phyloP scores from a whole-genome alignment of 2,888 invertebrate species.

The Aphodius granarius region DNA sequence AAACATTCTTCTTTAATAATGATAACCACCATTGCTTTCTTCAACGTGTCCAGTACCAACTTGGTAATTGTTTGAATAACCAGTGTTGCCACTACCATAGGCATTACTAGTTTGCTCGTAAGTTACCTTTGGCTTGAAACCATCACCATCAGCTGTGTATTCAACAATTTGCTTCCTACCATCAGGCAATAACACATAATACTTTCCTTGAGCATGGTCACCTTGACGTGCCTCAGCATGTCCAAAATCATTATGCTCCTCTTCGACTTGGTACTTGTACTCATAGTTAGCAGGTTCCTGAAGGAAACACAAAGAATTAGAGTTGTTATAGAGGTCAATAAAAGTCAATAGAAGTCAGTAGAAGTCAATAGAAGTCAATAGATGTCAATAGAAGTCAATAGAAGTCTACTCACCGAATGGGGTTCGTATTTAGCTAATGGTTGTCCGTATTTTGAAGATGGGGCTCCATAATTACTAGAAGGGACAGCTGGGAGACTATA shows the following conservation, averaged over 20 bases:
- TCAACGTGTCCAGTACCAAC: constrained; percentile 45
- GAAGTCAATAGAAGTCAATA: no score
- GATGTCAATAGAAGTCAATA: not conserved
- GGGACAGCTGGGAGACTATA: not conserved
- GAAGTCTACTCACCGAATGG: constrained; percentile 2
- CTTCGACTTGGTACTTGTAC: constrained; percentile 83
- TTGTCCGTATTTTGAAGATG: constrained; percentile 1
- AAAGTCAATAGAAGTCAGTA: no score
- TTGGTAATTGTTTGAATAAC: constrained; percentile 43
- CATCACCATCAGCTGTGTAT: constrained; percentile 80
- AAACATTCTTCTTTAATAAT: constrained; percentile 38
- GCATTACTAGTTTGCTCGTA: constrained; percentile 60
- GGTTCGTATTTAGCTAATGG: constrained; percentile 10
- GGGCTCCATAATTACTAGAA: not conserved
- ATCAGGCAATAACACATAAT: constrained; percentile 83
- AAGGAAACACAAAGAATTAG: constrained; percentile 16
- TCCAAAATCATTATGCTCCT: constrained; percentile 78
- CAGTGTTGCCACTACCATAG: constrained; percentile 43
- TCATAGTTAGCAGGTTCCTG: constrained; percentile 85
- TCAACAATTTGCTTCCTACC: constrained; percentile 84
- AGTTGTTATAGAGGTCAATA: no score
- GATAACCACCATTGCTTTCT: constrained; percentile 48
- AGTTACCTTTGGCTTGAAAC: constrained; percentile 79
- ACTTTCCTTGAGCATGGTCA: constrained; percentile 78
- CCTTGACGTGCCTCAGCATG: constrained; percentile 83